phyloP scores from a whole-genome alignment of 1,140 invertebrate genomes.

The Orius insidiosus region DNA sequence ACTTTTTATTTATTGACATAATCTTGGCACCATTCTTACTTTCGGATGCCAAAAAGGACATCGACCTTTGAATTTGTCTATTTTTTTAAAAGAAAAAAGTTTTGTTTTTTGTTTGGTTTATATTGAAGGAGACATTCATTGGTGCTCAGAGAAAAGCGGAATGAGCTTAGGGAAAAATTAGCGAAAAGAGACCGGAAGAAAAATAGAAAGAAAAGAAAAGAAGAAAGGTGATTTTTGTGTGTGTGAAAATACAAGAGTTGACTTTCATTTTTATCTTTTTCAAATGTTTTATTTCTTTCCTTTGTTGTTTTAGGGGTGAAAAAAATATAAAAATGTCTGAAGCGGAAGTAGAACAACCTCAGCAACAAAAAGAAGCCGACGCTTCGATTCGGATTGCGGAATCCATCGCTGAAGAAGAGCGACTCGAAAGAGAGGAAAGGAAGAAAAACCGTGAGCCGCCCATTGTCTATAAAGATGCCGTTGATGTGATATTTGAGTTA shows the following conservation, averaged over 20 bases:
- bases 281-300: neutral
- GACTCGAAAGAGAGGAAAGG: constrained; percentile 44
- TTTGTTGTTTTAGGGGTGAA: neutral
- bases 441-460: constrained; percentile 65
- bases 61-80: neutral
- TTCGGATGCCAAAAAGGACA: neutral
- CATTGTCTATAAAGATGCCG: constrained; percentile 56
- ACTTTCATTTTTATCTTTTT: neutral
- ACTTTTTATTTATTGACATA: neutral
- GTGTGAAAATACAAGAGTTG: neutral
- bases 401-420: constrained; percentile 47
- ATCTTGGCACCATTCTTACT: neutral
- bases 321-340: constrained; percentile 12
- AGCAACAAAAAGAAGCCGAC: constrained; percentile 13
- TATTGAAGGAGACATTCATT: constrained; percentile 38
- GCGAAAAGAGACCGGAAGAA: constrained; percentile 51
- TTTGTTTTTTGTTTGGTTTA: constrained; percentile 10
- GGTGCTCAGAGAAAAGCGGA: constrained; percentile 46
- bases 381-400: constrained; percentile 25
- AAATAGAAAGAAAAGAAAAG: constrained; percentile 36
- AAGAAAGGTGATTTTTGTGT: constrained; percentile 4
- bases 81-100: constrained; percentile 1
- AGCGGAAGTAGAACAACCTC: constrained; percentile 13
- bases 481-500: constrained; percentile 35
- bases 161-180: constrained; percentile 51